Evolutionary conservation across 2,113 vertebrate species (phyloP).

Genomic region (Lepisosteus oculatus): DNA sequence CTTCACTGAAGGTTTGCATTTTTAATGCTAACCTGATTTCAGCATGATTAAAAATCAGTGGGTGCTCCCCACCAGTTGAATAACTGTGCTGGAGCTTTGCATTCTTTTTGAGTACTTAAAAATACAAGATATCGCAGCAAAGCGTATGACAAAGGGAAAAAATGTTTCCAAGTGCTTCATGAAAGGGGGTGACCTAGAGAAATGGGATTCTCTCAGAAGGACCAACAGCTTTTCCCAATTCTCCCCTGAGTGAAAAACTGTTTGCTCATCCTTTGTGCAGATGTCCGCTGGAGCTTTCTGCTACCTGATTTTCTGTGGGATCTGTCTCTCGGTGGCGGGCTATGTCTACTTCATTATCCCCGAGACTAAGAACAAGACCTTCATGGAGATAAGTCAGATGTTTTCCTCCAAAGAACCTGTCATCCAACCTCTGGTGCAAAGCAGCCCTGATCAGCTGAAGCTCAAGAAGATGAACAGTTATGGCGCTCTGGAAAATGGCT

Average conservation of each 20-base stretch:
- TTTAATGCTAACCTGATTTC: too few relatives aligned
- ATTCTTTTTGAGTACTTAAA: not conserved
- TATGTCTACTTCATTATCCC: constrained; percentile 76
- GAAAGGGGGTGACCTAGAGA: too few relatives aligned
- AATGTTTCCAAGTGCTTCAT: too few relatives aligned
- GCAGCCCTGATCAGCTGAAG: constrained; percentile 38
- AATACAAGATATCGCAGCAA: too few relatives aligned
- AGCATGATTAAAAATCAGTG: too few relatives aligned
- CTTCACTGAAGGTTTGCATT: too few relatives aligned
- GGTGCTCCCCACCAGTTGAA: too few relatives aligned
- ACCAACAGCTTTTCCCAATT: not conserved
- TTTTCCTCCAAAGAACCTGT: constrained; percentile 56
- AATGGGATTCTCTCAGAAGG: too few relatives aligned
- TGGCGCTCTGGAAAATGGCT: constrained; percentile 60
- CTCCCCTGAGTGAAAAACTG: not conserved
- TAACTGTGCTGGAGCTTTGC: too few relatives aligned
- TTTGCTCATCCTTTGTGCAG: constrained; percentile 45
- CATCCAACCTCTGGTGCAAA: constrained; percentile 35
- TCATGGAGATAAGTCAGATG: constrained; percentile 83
- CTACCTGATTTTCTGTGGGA: constrained; percentile 77
- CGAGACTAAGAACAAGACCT: constrained; percentile 86
- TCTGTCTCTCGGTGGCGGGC: constrained; percentile 71
- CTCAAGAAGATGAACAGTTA: constrained; percentile 67
- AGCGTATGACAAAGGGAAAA: too few relatives aligned
- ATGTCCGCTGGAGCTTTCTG: constrained; percentile 74